Percentiles rank a stretch among this genome's conserved stretches.
Evolutionary conservation across 2,113 vertebrate species (phyloP).

Genomic region (Aythya baeri): DNA sequence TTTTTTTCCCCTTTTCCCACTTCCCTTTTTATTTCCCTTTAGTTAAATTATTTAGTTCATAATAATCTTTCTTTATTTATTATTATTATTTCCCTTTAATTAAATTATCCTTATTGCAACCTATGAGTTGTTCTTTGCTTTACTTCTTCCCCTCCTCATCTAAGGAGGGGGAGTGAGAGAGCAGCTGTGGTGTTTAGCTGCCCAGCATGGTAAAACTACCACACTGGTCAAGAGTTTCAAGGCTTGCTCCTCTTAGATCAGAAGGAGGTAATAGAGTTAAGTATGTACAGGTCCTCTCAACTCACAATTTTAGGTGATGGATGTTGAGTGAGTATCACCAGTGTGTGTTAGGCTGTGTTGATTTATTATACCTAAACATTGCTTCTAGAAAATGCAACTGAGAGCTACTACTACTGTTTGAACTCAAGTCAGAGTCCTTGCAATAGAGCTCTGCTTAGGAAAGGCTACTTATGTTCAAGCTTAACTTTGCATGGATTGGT

Average conservation of each 20-base stretch:
- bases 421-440: not conserved
- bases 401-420: not conserved
- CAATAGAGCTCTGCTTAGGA: not conserved
- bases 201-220: too few species aligned
- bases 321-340: not conserved
- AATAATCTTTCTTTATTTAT: too few species aligned
- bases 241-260: not conserved
- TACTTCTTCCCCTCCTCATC: too few species aligned
- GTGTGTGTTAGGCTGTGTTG: not conserved
- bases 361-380: not conserved
- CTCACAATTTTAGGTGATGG: not conserved
- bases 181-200: too few species aligned
- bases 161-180: too few species aligned
- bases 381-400: not conserved
- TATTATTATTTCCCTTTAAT: too few species aligned
- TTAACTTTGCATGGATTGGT: not conserved
- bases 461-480: not conserved
- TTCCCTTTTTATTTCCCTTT: too few species aligned
- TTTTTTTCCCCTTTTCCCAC: too few species aligned
- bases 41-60: too few species aligned
- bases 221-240: not conserved
- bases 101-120: too few species aligned
- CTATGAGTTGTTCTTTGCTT: too few species aligned
- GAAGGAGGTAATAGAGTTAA: not conserved
- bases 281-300: not conserved